Evolutionary conservation across 92 coral and sea anemone species (phyloP).

Genomic region (Desmophyllum pertusum): DNA sequence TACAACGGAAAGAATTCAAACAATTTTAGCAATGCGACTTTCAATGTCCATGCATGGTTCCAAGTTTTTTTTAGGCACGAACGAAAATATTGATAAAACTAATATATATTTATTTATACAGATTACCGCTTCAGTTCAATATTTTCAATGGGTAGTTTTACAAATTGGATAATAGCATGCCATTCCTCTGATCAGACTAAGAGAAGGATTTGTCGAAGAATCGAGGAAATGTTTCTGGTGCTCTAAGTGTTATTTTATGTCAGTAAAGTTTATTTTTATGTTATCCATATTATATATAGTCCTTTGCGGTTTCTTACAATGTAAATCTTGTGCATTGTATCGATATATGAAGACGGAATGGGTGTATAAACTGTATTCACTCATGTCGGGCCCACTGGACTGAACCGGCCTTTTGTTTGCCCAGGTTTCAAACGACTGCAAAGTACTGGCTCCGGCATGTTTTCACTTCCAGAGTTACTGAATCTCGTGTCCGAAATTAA

Average conservation of each 20-base stretch:
- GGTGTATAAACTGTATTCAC: neutral
- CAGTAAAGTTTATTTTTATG: neutral
- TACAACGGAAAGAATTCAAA: neutral
- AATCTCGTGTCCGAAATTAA: too few species aligned
- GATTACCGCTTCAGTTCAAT: neutral
- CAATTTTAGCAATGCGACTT: neutral
- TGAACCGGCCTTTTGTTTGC: too few species aligned
- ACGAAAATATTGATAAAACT: neutral
- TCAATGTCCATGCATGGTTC: neutral
- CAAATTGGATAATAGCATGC: neutral
- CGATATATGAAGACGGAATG: neutral
- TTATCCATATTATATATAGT: neutral
- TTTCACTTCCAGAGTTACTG: neutral
- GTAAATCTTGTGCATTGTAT: neutral
- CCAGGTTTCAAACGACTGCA: neutral
- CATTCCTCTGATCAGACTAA: neutral
- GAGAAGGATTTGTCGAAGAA: slow-evolving; percentile 6
- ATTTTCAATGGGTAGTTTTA: neutral
- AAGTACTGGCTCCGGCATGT: neutral
- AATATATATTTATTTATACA: neutral
- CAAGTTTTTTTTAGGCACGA: neutral
- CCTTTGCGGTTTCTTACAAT: neutral
- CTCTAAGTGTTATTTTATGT: neutral
- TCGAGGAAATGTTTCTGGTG: neutral
- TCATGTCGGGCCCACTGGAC: too few species aligned